phyloP scores from a whole-genome alignment of 2,797 vertebrate species.

The Poecilia velifera region DNA sequence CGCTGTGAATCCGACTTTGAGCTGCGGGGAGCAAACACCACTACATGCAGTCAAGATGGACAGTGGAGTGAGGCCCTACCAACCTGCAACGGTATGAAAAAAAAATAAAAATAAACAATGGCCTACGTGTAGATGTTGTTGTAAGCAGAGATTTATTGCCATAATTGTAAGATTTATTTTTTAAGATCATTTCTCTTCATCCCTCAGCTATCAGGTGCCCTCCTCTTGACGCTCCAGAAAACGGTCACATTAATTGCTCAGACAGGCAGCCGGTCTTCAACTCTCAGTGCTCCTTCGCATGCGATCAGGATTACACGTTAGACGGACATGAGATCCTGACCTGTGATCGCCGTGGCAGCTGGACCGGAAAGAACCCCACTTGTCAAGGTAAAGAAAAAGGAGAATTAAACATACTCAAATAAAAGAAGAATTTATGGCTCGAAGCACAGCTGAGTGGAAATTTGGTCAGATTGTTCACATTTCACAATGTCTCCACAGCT shows the following conservation, averaged over 20 bases:
- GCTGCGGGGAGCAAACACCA: conserved; percentile 54
- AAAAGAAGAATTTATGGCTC: fast-evolving
- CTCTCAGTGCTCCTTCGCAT: conserved; percentile 80
- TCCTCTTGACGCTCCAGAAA: conserved; percentile 56
- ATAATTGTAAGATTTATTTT: fast-evolving
- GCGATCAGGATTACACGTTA: conserved; percentile 66
- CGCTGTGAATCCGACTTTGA: conserved; percentile 73
- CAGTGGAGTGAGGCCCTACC: conserved; percentile 68
- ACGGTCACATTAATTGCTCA: conserved; percentile 73
- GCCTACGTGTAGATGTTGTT: neutral
- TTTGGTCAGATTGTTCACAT: neutral
- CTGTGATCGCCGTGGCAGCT: conserved; percentile 78
- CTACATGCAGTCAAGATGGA: conserved; percentile 73
- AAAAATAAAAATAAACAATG: neutral
- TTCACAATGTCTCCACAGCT: conserved; percentile 37
- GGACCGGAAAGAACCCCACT: conserved; percentile 74
- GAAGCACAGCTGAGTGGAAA: neutral
- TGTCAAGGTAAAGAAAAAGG: conserved; percentile 74
- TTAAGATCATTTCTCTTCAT: neutral
- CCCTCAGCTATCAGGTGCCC: conserved; percentile 70
- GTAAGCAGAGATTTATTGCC: no score
- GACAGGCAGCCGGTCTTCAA: conserved; percentile 58
- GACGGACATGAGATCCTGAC: conserved; percentile 56
- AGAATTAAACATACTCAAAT: neutral
- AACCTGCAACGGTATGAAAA: conserved; percentile 69